phyloP scores from a whole-genome alignment of 2,888 invertebrate species.

The Philaethria dido region DNA sequence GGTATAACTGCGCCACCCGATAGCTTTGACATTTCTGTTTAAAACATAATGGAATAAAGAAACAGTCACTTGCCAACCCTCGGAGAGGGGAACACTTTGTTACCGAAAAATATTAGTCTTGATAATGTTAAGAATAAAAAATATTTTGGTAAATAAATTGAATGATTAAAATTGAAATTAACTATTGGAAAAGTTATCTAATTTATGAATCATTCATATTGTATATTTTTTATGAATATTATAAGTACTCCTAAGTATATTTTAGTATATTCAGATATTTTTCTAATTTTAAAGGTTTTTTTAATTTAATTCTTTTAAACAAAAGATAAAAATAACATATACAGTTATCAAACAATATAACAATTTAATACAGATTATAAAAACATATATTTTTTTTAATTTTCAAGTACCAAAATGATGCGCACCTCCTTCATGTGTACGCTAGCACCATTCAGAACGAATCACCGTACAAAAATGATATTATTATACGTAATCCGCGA shows the following conservation, averaged over 20 bases:
- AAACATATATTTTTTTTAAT: neutral
- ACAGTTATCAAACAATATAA: too few relatives aligned
- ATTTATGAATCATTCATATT: neutral
- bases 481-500: slow-evolving; percentile 84
- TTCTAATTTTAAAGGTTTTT: too few relatives aligned
- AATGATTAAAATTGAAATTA: too few relatives aligned
- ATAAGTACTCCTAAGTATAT: too few relatives aligned
- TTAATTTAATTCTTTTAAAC: neutral
- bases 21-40: slow-evolving; percentile 81
- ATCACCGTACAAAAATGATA: slow-evolving; percentile 83
- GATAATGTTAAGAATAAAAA: slow-evolving; percentile 1
- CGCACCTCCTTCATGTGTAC: slow-evolving; percentile 46
- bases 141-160: neutral
- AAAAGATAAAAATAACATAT: neutral
- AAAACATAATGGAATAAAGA: slow-evolving; percentile 83
- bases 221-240: too few relatives aligned
- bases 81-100: slow-evolving; percentile 70
- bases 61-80: slow-evolving; percentile 79
- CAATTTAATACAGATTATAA: neutral
- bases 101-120: slow-evolving; percentile 49
- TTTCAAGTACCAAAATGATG: slow-evolving; percentile 56
- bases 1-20: slow-evolving; percentile 63
- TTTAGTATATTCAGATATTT: too few relatives aligned
- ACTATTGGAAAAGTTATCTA: neutral
- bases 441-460: slow-evolving; percentile 79